Conservation (phyloP, 2,888 invertebrate genomes). For the Pseudanteris insignis region DNA sequence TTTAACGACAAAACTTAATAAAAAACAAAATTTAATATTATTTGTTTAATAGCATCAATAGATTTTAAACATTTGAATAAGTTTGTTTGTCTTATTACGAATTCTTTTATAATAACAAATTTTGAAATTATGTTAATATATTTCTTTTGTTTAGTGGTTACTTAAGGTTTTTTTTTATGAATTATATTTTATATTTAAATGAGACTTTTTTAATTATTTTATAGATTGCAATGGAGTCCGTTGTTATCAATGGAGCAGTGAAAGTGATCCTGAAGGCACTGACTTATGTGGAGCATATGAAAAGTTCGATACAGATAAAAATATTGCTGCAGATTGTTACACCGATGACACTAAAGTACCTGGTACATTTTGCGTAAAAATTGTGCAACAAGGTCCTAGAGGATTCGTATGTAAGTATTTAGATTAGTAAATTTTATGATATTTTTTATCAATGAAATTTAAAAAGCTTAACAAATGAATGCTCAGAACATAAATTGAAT, state of each 20-base stretch:
- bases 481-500: too few relatives aligned
- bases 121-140: background rate
- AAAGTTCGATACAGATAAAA: conserved; percentile 82
- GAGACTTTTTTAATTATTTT: conserved; percentile 27
- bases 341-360: conserved; percentile 94
- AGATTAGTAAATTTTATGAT: background rate
- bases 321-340: conserved; percentile 92
- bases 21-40: too few relatives aligned
- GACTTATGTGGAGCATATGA: conserved; percentile 92
- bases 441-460: too few relatives aligned
- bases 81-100: too few relatives aligned
- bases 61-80: too few relatives aligned
- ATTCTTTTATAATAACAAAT: too few relatives aligned
- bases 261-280: conserved; percentile 80
- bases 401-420: conserved; percentile 71
- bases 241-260: conserved; percentile 94
- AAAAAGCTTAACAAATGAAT: too few relatives aligned
- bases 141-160: background rate
- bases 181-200: background rate
- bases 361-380: conserved; percentile 96
- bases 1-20: too few relatives aligned
- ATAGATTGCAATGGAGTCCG: conserved; percentile 73
- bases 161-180: background rate
- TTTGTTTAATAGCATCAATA: too few relatives aligned
- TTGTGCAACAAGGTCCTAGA: conserved; percentile 91